Evolutionary conservation across 2,888 invertebrate genomes (phyloP), one percentile per base, ranked within the genome.

Genomic region (Eubasilissa splendida): DNA sequence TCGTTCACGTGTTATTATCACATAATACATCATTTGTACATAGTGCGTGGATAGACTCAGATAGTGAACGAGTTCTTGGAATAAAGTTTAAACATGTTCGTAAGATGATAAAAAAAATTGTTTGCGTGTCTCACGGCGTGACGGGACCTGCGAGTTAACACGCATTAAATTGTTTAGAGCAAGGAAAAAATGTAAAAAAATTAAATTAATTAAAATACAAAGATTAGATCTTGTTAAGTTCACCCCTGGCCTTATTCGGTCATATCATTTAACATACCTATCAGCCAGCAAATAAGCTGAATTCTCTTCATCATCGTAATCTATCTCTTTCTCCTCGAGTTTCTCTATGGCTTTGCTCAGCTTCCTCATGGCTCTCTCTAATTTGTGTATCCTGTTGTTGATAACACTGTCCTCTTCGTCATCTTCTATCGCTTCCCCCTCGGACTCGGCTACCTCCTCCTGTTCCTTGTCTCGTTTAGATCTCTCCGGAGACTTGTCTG

Each of bases 271-370:
- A 33, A 52, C 52, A 81, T 90, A 93, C 88, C 91, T 92, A 84
- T 95, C 94, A 83, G 93, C 91, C 84, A 94, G 90, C 60, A 96
- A 88, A 87, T 95, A 96, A 53, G 92, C 89, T 3, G 96, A 95
- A 86, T 95, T 91, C 68, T 92, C 91, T 52, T 95, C 95, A 84
- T 94, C 94, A 85, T 94, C 93, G 86, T 94, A 93, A 84, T 95
- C 93, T 2, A 96, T 92, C 85, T 96, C 95, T 73, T 91, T 88
- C 74, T 91, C 91, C 85, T 95, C 95, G 5, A 95, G 87, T 83
- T 92, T 89, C 84, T 92, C 92, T 75, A 96, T 95, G 82, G 92
- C 92, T 85, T 91, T 90, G 76, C 93, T 91, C 31, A 96, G 89
- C 84, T 92, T 91, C 86, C 92, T 90, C 75, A 95, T 88, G 0